phyloP scores from a whole-genome alignment of 1,140 invertebrate genomes.

The Oryzaephilus surinamensis region DNA sequence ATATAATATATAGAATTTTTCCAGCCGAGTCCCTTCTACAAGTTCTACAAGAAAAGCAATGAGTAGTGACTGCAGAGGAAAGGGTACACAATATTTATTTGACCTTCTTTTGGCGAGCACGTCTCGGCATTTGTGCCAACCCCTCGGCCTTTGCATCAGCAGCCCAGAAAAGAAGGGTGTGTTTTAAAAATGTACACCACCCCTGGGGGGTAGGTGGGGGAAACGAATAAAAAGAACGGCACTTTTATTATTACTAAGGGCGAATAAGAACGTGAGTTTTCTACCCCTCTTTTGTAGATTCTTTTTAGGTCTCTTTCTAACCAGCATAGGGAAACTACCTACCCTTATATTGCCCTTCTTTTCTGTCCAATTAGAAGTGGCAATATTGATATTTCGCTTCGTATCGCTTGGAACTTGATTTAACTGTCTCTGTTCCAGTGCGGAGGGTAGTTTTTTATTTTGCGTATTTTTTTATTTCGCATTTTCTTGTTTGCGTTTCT shows the following conservation, averaged over 20 bases:
- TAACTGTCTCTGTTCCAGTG: not conserved
- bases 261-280: conserved; percentile 1
- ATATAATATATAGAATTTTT: too few species aligned
- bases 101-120: too few species aligned
- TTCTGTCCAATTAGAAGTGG: not conserved
- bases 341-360: not conserved
- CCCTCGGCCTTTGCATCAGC: too few species aligned
- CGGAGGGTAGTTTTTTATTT: not conserved
- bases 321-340: not conserved
- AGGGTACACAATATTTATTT: too few species aligned
- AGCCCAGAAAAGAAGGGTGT: conserved; percentile 1
- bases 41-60: too few species aligned
- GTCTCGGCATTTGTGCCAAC: too few species aligned
- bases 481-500: not conserved
- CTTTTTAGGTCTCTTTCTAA: not conserved
- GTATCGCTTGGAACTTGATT: too few species aligned
- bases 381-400: not conserved
- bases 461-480: not conserved
- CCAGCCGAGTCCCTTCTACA: too few species aligned
- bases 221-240: not conserved
- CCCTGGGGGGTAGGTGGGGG: not conserved
- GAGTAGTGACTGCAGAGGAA: too few species aligned
- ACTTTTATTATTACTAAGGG: not conserved
- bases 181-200: conserved; percentile 1
- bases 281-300: conserved; percentile 1